phyloP scores from a whole-genome alignment of 23 tunicate species.

The Aplidium turbinatum region DNA sequence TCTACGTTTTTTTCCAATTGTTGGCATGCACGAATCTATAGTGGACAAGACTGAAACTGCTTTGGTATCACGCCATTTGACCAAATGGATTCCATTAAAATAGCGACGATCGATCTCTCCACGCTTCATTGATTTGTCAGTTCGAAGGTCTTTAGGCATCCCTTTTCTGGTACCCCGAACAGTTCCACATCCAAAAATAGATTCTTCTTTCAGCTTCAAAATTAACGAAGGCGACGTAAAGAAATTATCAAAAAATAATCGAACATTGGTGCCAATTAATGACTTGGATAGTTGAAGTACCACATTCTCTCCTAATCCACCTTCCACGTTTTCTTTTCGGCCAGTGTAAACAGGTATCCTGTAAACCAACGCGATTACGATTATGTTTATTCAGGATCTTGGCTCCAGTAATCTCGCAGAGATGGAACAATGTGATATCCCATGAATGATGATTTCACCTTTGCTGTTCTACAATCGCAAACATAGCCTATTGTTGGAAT shows the following conservation, averaged over 20 bases:
- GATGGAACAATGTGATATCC: no score
- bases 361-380: no score
- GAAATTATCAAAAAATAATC: constrained; percentile 26
- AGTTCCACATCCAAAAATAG: constrained; percentile 11
- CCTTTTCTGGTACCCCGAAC: constrained; percentile 1
- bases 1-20: no score
- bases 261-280: neutral
- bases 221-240: constrained; percentile 15
- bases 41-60: constrained; percentile 10
- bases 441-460: no score
- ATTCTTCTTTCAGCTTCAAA: no score
- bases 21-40: constrained; percentile 8
- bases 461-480: no score
- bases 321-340: no score
- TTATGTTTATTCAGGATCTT: no score
- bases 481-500: no score
- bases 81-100: constrained; percentile 16
- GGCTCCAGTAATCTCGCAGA: no score
- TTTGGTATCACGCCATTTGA: constrained; percentile 19
- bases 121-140: neutral
- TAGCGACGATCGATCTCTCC: constrained; percentile 10
- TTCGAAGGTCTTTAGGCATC: constrained; percentile 1
- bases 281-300: constrained; percentile 21
- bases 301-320: constrained; percentile 16
- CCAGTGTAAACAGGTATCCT: no score